Evolutionary conservation across 2,797 vertebrate genomes (phyloP).

Genomic region (Xiphorhynchus erythropygius): DNA sequence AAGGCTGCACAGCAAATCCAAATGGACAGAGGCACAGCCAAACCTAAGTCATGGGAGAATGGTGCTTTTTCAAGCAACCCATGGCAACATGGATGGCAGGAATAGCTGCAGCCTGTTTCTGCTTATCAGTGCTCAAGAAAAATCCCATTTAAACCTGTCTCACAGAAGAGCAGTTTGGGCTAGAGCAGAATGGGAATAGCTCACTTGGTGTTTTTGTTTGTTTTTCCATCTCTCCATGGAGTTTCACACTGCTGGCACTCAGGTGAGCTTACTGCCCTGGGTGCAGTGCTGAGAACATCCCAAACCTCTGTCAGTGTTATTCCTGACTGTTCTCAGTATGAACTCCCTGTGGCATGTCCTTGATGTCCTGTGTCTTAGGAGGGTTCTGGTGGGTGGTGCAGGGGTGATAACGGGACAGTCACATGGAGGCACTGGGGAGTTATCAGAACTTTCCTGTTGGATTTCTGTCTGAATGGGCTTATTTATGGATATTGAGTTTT

Average conservation of each 20-base stretch:
- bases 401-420: background rate
- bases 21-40: background rate
- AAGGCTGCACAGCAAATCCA: background rate
- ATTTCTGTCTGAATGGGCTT: background rate
- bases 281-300: background rate
- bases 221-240: background rate
- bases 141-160: background rate
- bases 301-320: background rate
- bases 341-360: background rate
- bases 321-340: background rate
- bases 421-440: too few relatives aligned
- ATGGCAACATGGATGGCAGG: rapidly evolving
- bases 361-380: rapidly evolving
- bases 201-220: background rate
- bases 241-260: background rate
- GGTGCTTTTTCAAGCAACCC: background rate
- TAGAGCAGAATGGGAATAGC: background rate
- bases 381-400: background rate
- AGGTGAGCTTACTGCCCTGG: background rate
- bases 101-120: background rate
- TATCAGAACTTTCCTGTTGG: background rate
- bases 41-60: rapidly evolving
- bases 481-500: background rate
- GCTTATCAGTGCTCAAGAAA: background rate
- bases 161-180: background rate